A percentile compares a stretch with the other conserved stretches of the same genome.
phyloP scores from a whole-genome alignment of 2,113 vertebrate genomes.

The Zapus hudsonius region DNA sequence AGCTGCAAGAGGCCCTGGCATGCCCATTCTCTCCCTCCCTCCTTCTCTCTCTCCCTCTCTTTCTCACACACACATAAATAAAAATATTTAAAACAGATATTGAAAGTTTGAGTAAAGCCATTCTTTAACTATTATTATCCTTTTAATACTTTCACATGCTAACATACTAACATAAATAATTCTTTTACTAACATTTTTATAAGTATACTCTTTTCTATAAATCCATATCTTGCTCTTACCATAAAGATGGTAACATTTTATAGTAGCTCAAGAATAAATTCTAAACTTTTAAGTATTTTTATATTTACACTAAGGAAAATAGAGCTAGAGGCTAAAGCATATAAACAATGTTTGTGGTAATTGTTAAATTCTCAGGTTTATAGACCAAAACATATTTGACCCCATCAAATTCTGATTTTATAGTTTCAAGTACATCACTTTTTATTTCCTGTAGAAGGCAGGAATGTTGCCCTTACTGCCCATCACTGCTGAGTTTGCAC shows the following conservation, averaged over 20 bases:
- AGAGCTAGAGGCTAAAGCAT: neutral
- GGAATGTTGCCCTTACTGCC: neutral
- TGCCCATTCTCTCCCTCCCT: too few relatives aligned
- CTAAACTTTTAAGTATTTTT: slow-evolving; percentile 36
- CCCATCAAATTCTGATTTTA: slow-evolving; percentile 15
- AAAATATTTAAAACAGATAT: neutral
- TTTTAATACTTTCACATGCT: slow-evolving; percentile 39
- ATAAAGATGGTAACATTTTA: slow-evolving; percentile 37
- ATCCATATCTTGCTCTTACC: slow-evolving; percentile 41
- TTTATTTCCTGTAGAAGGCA: neutral
- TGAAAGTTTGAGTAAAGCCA: neutral
- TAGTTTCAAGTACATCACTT: neutral
- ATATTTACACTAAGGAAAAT: slow-evolving; percentile 23
- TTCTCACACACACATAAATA: too few relatives aligned
- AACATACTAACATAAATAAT: neutral
- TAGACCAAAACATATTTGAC: neutral
- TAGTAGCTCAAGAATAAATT: slow-evolving; percentile 42
- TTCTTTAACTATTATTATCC: slow-evolving; percentile 58
- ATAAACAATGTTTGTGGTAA: neutral
- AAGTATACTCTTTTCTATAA: slow-evolving; percentile 40
- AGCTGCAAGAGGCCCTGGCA: too few relatives aligned
- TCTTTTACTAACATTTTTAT: slow-evolving; percentile 45
- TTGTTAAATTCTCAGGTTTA: neutral
- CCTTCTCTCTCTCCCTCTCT: too few relatives aligned
- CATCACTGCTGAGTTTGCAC: neutral